These are phyloP conservation scores for Agapornis canus DNA, from an alignment of 2,797 vertebrate species.

Conservation along the genomic window DNA sequence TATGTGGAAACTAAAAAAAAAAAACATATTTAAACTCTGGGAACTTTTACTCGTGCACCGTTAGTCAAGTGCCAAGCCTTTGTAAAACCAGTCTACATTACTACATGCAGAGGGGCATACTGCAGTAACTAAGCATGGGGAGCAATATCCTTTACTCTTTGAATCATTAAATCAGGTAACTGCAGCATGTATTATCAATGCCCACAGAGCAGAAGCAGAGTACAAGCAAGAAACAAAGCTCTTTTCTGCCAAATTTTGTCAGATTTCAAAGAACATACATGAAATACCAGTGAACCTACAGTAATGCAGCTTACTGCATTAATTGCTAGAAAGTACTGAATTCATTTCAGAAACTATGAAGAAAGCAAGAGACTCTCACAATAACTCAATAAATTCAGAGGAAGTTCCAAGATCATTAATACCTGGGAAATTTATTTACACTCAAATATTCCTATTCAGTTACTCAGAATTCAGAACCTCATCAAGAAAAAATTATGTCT, in stretches of 20 bases:
- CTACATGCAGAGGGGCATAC: background rate
- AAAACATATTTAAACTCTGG: background rate
- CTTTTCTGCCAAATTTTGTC: background rate
- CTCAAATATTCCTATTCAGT: background rate
- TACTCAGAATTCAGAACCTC: background rate
- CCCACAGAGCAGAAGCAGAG: background rate
- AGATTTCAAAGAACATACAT: background rate
- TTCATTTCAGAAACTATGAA: background rate
- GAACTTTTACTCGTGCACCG: background rate
- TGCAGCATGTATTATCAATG: background rate
- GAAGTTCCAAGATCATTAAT: background rate
- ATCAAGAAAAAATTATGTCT: background rate
- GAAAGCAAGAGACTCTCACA: background rate
- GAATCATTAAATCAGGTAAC: background rate
- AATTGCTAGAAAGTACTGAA: background rate
- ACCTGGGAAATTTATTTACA: background rate
- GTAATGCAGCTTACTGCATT: background rate
- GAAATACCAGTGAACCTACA: background rate
- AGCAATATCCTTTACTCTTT: background rate
- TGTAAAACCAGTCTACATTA: background rate
- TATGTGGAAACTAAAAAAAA: background rate
- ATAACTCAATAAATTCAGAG: background rate
- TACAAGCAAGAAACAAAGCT: background rate
- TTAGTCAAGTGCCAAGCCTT: background rate
- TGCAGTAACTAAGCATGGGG: background rate